phyloP scores from a whole-genome alignment of 2,888 invertebrate species.

The Lissocephala sabroskyi region DNA sequence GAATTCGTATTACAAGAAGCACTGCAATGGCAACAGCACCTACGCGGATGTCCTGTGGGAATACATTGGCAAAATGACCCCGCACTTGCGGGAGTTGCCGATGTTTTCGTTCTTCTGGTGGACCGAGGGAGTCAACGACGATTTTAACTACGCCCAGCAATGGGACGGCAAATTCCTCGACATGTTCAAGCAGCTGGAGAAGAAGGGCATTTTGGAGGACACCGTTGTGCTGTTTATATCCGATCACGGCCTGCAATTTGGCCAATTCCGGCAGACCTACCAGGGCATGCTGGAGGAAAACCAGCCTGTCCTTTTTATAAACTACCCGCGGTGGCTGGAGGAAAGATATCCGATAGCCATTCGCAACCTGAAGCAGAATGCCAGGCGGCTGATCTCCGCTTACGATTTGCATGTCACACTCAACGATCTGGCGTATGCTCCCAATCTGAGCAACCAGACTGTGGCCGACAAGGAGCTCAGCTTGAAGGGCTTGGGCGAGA shows the following conservation, averaged over 20 bases:
- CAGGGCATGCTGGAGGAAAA: conserved; percentile 89
- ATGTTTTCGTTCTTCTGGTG: conserved; percentile 41
- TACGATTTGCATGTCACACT: conserved; percentile 88
- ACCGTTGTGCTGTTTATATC: conserved; percentile 84
- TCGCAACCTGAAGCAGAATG: conserved; percentile 79
- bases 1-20: not conserved
- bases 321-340: conserved; percentile 81
- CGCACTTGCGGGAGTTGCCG: conserved; percentile 4
- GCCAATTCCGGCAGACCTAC: conserved; percentile 81
- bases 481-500: conserved; percentile 37
- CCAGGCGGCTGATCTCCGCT: conserved; percentile 82
- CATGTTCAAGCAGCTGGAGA: conserved; percentile 44
- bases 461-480: conserved; percentile 47
- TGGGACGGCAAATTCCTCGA: conserved; percentile 21
- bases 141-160: conserved; percentile 20
- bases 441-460: conserved; percentile 71
- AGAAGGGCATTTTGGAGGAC: conserved; percentile 73
- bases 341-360: conserved; percentile 76
- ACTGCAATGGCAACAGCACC: conserved; percentile 23
- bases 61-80: conserved; percentile 24
- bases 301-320: conserved; percentile 82
- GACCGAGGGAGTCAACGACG: conserved; percentile 30
- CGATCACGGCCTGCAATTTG: conserved; percentile 91
- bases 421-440: conserved; percentile 76
- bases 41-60: conserved; percentile 25